A percentile compares a stretch with the other conserved stretches of the same genome.
Evolutionary conservation across 2,888 invertebrate genomes (phyloP).

Genomic region (Iselma pallidipennis): DNA sequence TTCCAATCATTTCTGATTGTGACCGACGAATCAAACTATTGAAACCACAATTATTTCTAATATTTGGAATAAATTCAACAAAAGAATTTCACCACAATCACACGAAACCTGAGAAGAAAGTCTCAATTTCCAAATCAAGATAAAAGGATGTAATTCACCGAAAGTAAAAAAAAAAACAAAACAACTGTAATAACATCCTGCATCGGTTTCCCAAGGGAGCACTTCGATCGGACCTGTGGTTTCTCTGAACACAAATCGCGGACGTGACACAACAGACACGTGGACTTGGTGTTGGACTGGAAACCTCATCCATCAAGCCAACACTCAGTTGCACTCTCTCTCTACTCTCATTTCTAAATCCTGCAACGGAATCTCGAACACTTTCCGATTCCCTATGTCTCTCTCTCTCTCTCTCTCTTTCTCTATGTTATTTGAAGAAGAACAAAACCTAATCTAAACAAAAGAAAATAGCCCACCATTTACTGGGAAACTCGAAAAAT

Average conservation of each 20-base stretch:
- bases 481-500: not conserved
- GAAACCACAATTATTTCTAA: conserved; percentile 8
- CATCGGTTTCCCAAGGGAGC: conserved; percentile 49
- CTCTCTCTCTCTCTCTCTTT: too few species aligned
- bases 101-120: not conserved
- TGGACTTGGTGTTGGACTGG: conserved; percentile 48
- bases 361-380: conserved; percentile 2
- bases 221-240: conserved; percentile 48
- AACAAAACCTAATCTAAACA: too few species aligned
- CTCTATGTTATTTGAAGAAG: not conserved
- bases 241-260: conserved; percentile 52
- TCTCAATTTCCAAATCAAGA: conserved; percentile 27
- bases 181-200: conserved; percentile 55
- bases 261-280: conserved; percentile 52
- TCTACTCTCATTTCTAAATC: conserved; percentile 6
- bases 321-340: conserved; percentile 28
- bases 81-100: not conserved
- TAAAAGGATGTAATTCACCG: conserved; percentile 43
- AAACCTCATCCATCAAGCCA: conserved; percentile 50
- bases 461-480: not conserved
- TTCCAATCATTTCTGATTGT: conserved; percentile 10
- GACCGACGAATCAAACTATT: not conserved
- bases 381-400: too few species aligned
- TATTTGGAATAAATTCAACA: conserved; percentile 5
- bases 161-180: conserved; percentile 43